Conservation (phyloP, 2,888 invertebrate species). For the Parascotia fuliginaria region DNA sequence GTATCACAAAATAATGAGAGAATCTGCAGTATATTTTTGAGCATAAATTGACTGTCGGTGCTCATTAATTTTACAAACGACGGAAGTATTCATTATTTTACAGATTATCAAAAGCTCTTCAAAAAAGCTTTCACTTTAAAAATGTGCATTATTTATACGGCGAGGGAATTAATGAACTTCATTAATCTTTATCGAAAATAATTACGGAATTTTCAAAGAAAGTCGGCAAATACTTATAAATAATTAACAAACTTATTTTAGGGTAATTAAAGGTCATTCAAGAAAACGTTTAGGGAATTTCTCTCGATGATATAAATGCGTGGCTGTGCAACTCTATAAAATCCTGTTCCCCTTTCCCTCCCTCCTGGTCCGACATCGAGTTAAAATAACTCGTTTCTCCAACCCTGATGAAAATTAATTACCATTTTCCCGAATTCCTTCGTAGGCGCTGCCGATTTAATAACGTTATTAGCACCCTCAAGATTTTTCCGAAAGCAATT, state of each 20-base stretch:
- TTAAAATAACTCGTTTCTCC: conserved; percentile 45
- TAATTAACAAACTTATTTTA: conserved; percentile 15
- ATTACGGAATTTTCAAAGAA: conserved; percentile 9
- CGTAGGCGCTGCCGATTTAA: conserved; percentile 51
- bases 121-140: background rate
- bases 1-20: too few species aligned
- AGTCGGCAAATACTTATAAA: conserved; percentile 16
- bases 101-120: background rate
- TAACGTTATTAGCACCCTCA: conserved; percentile 53
- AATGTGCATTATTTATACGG: conserved; percentile 2
- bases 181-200: conserved; percentile 12
- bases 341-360: conserved; percentile 33
- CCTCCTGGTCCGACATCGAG: conserved; percentile 31
- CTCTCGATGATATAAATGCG: conserved; percentile 12
- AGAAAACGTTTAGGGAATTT: conserved; percentile 15
- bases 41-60: background rate
- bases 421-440: conserved; percentile 48
- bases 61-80: background rate
- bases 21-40: too few species aligned
- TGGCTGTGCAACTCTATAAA: conserved; percentile 27
- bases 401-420: conserved; percentile 64
- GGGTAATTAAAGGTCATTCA: conserved; percentile 20
- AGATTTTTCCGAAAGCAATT: conserved; percentile 42
- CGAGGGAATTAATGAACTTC: conserved; percentile 6
- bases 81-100: background rate